Evolutionary conservation across 1,140 invertebrate genomes (phyloP).

Genomic region (Drosophila cardini): DNA sequence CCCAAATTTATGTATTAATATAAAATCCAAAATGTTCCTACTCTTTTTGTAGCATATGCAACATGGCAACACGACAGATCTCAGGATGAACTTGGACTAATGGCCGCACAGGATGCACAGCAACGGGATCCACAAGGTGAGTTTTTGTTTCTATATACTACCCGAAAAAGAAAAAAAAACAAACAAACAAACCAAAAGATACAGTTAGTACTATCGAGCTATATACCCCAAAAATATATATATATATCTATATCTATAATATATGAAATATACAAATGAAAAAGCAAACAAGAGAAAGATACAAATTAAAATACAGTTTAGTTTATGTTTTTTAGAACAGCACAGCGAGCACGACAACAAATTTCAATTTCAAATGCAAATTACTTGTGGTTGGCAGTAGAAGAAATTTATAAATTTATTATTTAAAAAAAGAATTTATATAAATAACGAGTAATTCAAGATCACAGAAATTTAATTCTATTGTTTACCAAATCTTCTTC

Average conservation of each 20-base stretch:
- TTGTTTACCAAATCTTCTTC: too few species aligned
- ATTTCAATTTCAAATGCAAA: conserved; percentile 64
- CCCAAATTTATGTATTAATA: too few species aligned
- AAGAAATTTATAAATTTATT: conserved; percentile 15
- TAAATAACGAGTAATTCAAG: conserved; percentile 29
- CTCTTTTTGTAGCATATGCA: conserved; percentile 85
- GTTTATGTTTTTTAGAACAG: conserved; percentile 50
- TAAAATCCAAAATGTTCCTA: conserved; percentile 6
- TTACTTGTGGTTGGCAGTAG: conserved; percentile 31
- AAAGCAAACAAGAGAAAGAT: conserved; percentile 66
- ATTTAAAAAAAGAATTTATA: not conserved
- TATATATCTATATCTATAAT: conserved; percentile 46
- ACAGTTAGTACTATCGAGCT: conserved; percentile 19
- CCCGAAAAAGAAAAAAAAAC: conserved; percentile 11
- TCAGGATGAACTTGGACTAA: conserved; percentile 89
- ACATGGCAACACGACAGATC: conserved; percentile 89
- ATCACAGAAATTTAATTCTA: conserved; percentile 16
- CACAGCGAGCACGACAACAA: conserved; percentile 77
- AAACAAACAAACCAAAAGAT: too few species aligned
- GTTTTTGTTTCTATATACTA: conserved; percentile 83
- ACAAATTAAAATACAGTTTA: conserved; percentile 47
- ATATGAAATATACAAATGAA: conserved; percentile 71
- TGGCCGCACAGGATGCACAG: conserved; percentile 90
- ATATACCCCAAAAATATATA: conserved; percentile 50
- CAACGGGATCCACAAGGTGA: conserved; percentile 92